Evolutionary conservation across 2,113 vertebrate genomes (phyloP).

Genomic region (Xyliphius kryptos): DNA sequence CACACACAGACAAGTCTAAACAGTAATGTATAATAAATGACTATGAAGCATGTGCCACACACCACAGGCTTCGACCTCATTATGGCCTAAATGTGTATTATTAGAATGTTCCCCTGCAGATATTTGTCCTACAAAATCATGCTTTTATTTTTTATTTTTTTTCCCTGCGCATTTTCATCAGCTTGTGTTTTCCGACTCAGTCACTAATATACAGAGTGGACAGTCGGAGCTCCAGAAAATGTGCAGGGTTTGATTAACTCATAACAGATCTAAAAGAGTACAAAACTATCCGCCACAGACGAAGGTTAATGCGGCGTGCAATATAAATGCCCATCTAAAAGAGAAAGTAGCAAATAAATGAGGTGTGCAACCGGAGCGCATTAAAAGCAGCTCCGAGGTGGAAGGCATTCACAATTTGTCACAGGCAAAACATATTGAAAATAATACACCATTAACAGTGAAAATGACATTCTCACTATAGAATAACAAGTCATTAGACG

Average conservation of each 20-base stretch:
- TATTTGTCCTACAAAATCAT: slow-evolving; percentile 14
- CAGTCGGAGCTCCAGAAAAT: too few species aligned
- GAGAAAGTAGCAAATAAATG: not conserved
- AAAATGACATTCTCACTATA: too few species aligned
- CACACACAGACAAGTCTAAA: slow-evolving; percentile 15
- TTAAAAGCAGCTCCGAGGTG: too few species aligned
- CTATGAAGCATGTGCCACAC: slow-evolving; percentile 11
- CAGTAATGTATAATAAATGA: slow-evolving; percentile 41
- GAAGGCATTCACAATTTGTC: too few species aligned
- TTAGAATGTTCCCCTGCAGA: slow-evolving; percentile 22
- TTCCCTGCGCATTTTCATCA: too few species aligned
- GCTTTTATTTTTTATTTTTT: not conserved
- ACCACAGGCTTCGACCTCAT: slow-evolving; percentile 30
- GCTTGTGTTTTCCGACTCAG: too few species aligned
- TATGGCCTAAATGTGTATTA: slow-evolving; percentile 33
- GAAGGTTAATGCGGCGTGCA: not conserved
- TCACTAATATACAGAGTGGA: too few species aligned
- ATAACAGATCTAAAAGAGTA: not conserved
- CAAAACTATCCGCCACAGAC: not conserved
- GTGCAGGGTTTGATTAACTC: not conserved
- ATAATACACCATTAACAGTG: too few species aligned
- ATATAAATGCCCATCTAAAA: not conserved
- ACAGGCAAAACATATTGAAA: too few species aligned
- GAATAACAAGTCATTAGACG: too few species aligned
- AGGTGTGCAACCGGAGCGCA: not conserved